Conservation (phyloP, 1,140 invertebrate species). For the Drosophila burlai region DNA sequence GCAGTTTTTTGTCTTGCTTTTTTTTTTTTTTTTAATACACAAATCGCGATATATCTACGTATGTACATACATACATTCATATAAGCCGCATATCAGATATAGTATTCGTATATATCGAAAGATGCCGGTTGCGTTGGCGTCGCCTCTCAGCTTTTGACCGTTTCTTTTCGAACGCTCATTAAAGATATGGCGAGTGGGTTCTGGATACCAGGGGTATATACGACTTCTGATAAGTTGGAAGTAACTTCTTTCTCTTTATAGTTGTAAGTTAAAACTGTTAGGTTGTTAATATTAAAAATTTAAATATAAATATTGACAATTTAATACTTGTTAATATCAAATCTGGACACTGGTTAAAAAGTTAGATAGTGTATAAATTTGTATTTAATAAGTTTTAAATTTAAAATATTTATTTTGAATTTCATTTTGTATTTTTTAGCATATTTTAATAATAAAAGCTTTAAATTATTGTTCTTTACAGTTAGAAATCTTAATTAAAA, state of each 20-base stretch:
- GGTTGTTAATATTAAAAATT: too few species aligned
- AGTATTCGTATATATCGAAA: slow-evolving; percentile 14
- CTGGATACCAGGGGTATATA: neutral
- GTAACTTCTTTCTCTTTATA: neutral
- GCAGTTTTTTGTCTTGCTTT: slow-evolving; percentile 42
- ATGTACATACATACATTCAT: neutral
- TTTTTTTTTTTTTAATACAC: slow-evolving; percentile 21
- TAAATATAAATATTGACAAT: too few species aligned
- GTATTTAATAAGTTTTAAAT: too few species aligned
- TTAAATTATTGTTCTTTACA: too few species aligned
- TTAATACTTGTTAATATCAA: too few species aligned
- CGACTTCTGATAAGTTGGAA: neutral
- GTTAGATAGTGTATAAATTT: too few species aligned
- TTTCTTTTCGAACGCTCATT: slow-evolving; percentile 55
- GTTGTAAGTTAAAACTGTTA: too few species aligned
- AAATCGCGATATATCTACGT: slow-evolving; percentile 3
- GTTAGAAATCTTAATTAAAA: too few species aligned
- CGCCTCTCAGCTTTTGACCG: slow-evolving; percentile 44
- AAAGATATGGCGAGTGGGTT: slow-evolving; percentile 40
- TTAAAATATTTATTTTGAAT: too few species aligned
- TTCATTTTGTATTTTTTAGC: too few species aligned
- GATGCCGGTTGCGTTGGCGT: slow-evolving; percentile 59
- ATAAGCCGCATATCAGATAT: slow-evolving; percentile 13
- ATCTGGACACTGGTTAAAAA: too few species aligned
- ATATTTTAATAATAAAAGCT: too few species aligned